Conservation (phyloP, 2,113 vertebrate genomes). For the Macquaria ambigua region DNA sequence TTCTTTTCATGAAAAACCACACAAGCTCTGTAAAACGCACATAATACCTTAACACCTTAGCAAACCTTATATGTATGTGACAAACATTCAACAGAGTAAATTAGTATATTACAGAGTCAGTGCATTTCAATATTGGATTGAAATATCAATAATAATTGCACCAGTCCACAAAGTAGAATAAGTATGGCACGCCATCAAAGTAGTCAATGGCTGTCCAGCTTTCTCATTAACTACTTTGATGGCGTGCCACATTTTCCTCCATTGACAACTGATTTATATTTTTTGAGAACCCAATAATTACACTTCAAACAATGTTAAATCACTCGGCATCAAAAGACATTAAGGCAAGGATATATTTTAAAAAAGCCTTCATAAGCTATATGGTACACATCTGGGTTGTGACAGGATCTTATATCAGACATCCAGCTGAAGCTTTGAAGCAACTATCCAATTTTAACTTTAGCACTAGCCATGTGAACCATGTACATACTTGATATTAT, state of each 20-base stretch:
- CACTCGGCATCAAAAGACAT: neutral
- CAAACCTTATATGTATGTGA: neutral
- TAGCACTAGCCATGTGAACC: neutral
- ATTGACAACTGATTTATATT: neutral
- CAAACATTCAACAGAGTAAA: neutral
- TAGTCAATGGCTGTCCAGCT: neutral
- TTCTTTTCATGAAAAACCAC: neutral
- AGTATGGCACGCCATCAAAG: neutral
- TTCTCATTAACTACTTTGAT: neutral
- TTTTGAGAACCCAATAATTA: too few relatives aligned
- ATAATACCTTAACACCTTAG: neutral
- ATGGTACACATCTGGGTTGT: neutral
- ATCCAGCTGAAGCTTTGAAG: neutral
- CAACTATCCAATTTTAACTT: neutral
- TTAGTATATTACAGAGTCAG: too few relatives aligned
- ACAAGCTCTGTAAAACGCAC: neutral
- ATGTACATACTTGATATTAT: neutral
- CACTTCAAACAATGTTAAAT: neutral
- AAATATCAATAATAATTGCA: neutral
- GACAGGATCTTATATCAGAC: neutral
- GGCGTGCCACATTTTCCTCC: neutral
- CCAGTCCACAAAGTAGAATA: neutral
- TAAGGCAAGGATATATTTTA: neutral
- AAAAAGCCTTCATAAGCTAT: neutral
- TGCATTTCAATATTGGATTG: too few relatives aligned